Evolutionary conservation across 1,140 invertebrate genomes (phyloP), one percentile per base, ranked within the genome.

Genomic region (Babylonia areolata): DNA sequence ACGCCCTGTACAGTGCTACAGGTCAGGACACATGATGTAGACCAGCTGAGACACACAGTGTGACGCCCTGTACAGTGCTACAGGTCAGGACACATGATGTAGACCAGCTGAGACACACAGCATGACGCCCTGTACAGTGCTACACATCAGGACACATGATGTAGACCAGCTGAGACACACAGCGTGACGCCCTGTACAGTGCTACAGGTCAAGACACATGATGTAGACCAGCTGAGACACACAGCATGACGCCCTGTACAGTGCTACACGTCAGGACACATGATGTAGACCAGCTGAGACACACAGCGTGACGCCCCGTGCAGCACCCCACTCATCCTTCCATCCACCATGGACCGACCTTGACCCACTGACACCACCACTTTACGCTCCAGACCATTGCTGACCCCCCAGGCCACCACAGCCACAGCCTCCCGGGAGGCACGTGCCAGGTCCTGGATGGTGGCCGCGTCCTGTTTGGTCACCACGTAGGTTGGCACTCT

Each of bases 281-380:
- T 84, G 58, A 84, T 69, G 40, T 84, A 84, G 37, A 84, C 40
- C 2, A 84, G 82, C 82, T 84, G 82, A n/a, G 82, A 69, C 5
- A 69, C 64, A n/a, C 82, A 84, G 17, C 82, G 64, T 11, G 82
- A 84, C 9, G 82, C 82, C 3, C 82, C 82, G 28, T 84, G 82
- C 64, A 84, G 82, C 11, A 84, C 82, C 35, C 81, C 82, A 31
- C 82, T 84, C 12, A 84, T 69, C 23, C 46, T 15, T 11, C 58
- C 82, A 2, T 42, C 12, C 35, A 5, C n/a, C 23, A 73, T 73
- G 64, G 71, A n/a, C 37, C 82, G 35, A 28, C 82, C 82, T 37
- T 84, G 64, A 17, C 82, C 82, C 58, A 84, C 82, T 17, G 82
- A 84, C 37, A 84, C 82, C 82, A 84, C 82, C 64, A 84, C 82